phyloP scores from a whole-genome alignment of 2,797 vertebrate genomes.

The Pachyuromys duprasi region DNA sequence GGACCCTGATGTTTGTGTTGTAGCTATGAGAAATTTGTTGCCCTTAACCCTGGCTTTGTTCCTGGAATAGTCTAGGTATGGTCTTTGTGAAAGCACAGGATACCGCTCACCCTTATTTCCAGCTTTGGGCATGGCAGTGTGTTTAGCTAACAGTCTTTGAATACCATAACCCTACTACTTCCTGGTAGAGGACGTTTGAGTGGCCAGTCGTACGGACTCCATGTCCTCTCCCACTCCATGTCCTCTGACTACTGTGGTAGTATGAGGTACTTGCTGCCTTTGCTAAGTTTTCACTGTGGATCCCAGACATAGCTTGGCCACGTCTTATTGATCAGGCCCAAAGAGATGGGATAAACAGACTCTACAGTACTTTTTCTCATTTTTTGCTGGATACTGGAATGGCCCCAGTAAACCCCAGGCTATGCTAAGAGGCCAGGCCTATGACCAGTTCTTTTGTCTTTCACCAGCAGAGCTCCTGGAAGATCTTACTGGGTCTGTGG shows the following conservation, averaged over 20 bases:
- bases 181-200: background rate
- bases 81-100: background rate
- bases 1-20: background rate
- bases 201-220: background rate
- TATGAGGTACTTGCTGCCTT: background rate
- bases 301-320: background rate
- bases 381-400: background rate
- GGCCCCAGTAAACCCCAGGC: fast-evolving
- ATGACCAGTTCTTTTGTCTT: background rate
- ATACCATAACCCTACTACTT: fast-evolving
- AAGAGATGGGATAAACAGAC: too few species aligned
- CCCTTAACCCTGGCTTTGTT: background rate
- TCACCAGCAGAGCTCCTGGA: fast-evolving
- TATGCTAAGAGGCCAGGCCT: too few species aligned
- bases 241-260: background rate
- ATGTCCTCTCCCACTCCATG: background rate
- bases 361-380: background rate
- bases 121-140: background rate
- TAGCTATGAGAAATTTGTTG: background rate
- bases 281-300: fast-evolving
- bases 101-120: background rate
- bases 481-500: background rate
- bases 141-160: background rate
- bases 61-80: background rate
- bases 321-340: background rate